Percentiles rank a stretch among this genome's conserved stretches.
These are phyloP conservation scores for Peromyscus melanophrys DNA, from an alignment of 2,797 vertebrate genomes.

Conservation along the genomic window DNA sequence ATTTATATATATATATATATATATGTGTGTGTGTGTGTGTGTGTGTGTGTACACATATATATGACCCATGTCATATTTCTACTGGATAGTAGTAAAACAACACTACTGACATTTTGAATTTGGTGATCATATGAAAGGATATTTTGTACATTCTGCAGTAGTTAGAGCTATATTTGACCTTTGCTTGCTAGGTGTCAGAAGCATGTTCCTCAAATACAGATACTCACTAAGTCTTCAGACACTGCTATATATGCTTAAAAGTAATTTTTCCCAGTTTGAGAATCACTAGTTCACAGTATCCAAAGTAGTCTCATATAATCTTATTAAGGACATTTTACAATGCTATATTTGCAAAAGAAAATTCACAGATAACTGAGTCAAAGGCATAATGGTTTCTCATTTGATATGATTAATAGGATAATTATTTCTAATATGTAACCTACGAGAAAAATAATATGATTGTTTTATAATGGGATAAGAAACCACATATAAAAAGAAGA, in stretches of 20 bases:
- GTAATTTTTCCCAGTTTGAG: not conserved
- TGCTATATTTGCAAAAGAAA: constrained; percentile 56
- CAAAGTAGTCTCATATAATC: not conserved
- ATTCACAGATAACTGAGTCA: constrained; percentile 15
- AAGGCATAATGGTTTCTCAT: constrained; percentile 31
- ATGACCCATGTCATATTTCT: constrained; percentile 31
- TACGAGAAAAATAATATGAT: not conserved
- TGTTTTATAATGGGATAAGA: not conserved
- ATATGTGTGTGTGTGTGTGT: not conserved
- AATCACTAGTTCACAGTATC: not conserved
- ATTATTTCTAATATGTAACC: constrained; percentile 52
- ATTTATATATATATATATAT: not conserved
- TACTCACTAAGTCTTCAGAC: not conserved
- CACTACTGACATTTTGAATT: not conserved
- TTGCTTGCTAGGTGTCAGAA: not conserved
- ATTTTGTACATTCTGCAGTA: not conserved
- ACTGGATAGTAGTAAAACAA: not conserved
- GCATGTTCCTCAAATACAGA: not conserved
- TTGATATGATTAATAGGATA: constrained; percentile 28
- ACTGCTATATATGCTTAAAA: not conserved
- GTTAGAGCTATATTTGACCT: not conserved
- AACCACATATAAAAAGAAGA: constrained; percentile 30
- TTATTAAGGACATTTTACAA: not conserved
- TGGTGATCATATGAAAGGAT: not conserved
- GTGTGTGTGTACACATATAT: not conserved